Percentiles rank a stretch among this genome's conserved stretches.
These are phyloP conservation scores for Drosophila erecta DNA, from an alignment of 1,140 invertebrate genomes.

Conservation along the genomic window DNA sequence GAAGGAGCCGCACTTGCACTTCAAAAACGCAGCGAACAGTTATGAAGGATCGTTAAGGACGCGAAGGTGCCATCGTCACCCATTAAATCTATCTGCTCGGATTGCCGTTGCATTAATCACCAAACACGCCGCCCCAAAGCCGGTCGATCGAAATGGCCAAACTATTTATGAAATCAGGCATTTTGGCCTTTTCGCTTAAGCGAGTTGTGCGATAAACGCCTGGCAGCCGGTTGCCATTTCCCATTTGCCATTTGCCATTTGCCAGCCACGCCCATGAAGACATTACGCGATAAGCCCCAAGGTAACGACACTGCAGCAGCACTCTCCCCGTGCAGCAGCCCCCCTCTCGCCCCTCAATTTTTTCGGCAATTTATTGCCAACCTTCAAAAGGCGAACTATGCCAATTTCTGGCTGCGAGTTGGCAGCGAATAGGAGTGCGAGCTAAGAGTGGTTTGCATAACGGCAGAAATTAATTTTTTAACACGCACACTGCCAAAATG, in stretches of 20 bases:
- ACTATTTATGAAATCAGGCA: constrained; percentile 66
- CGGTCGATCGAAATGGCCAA: constrained; percentile 32
- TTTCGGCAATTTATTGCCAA: constrained; percentile 71
- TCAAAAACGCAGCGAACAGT: constrained; percentile 29
- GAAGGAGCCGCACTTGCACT: constrained; percentile 60
- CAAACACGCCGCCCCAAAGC: not conserved
- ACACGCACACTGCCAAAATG: constrained; percentile 47
- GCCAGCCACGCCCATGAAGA: constrained; percentile 48
- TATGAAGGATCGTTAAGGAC: constrained; percentile 35
- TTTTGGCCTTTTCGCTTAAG: constrained; percentile 22
- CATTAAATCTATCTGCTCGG: constrained; percentile 78
- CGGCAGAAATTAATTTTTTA: constrained; percentile 78
- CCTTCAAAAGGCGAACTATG: constrained; percentile 65
- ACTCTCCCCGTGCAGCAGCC: constrained; percentile 3
- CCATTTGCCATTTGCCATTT: constrained; percentile 57
- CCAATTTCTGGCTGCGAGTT: constrained; percentile 47
- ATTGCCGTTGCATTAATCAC: constrained; percentile 58
- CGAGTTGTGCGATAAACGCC: constrained; percentile 54
- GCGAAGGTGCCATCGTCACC: constrained; percentile 20
- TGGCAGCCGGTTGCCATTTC: constrained; percentile 63
- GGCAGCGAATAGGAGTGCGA: constrained; percentile 2
- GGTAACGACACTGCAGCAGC: constrained; percentile 68
- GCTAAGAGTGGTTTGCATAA: constrained; percentile 61
- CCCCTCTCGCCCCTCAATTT: constrained; percentile 1
- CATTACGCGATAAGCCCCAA: constrained; percentile 69